These are phyloP conservation scores for Sympetrum striolatum DNA, from an alignment of 2,888 invertebrate species.

Conservation along the genomic window DNA sequence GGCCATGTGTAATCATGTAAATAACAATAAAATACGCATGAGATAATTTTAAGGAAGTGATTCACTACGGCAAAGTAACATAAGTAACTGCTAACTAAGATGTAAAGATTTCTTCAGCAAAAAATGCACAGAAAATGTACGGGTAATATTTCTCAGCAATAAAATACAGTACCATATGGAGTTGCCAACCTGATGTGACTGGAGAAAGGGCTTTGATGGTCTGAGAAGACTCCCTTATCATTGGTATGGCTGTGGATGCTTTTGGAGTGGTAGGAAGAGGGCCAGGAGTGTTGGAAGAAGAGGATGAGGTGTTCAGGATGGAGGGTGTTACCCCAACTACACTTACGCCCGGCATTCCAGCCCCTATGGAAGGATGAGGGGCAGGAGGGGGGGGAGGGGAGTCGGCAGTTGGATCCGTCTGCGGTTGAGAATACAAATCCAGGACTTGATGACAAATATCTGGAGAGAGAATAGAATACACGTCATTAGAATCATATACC, in stretches of 20 bases:
- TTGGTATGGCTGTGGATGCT: constrained; percentile 38
- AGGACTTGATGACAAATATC: constrained; percentile 95
- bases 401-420: constrained; percentile 64
- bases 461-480: constrained; percentile 54
- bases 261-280: constrained; percentile 39
- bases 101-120: not conserved
- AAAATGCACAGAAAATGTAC: not conserved
- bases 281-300: constrained; percentile 31
- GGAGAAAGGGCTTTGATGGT: constrained; percentile 46
- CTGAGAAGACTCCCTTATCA: constrained; percentile 42
- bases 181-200: constrained; percentile 46
- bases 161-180: constrained; percentile 38
- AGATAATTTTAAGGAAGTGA: not conserved
- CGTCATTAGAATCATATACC: not conserved
- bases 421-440: constrained; percentile 86
- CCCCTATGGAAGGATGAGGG: constrained; percentile 47
- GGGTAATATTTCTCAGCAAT: not conserved
- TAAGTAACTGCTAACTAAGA: not conserved
- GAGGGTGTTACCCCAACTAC: constrained; percentile 37
- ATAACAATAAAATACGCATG: not conserved
- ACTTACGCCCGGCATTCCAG: constrained; percentile 36
- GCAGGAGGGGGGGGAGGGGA: constrained; percentile 53
- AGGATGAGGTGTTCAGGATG: constrained; percentile 26
- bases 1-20: constrained; percentile 25
- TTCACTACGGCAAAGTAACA: not conserved